Evolutionary conservation across 2,888 invertebrate species (phyloP), one percentile per base, ranked within the genome.

Genomic region (Galeruca laticollis): DNA sequence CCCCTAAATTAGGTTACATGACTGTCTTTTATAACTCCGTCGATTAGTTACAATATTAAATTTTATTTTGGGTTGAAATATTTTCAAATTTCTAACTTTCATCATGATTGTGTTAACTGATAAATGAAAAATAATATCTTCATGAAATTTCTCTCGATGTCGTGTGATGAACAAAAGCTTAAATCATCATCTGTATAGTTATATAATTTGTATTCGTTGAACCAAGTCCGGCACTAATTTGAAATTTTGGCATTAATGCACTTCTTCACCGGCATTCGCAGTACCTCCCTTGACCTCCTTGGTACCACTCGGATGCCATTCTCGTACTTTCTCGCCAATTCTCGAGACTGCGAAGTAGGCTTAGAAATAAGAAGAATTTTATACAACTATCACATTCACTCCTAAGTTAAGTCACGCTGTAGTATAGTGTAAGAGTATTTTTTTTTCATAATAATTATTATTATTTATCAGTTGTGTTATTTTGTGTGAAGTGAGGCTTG

Each of bases 341-440:
- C 75, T 79, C 85, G 85, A 85, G 43, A 26, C 84, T 84, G 82
- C 84, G 84, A 84, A 84, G 82, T 76, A 77, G 76, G 81, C 83
- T 84, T 82, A 84, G 84, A 86, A 86, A 85, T 85, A 85, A 86
- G 85, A 85, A 83, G 85, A 85, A 84, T 82, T 83, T 84, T 83
- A 84, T 83, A 81, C 82, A 81, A 80, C 83, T 83, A 83, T 82
- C 84, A 82, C 85, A 86, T 85, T 86, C 84, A 83, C 82, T 83
- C 80, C 79, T 81, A 80, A 82, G 82, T 82, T 82, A 76, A 76
- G 78, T 70, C 73, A 70, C 77, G 78, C 76, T 82, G 78, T 77
- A 80, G 81, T 78, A 79, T 80, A 82, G 84, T 85, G 84, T 85
- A 85, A 84, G 84, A 79, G 69, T n/a, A 75, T 73, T 77, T 75